phyloP scores from a whole-genome alignment of 2,113 vertebrate species.

The Crotalus helleri region DNA sequence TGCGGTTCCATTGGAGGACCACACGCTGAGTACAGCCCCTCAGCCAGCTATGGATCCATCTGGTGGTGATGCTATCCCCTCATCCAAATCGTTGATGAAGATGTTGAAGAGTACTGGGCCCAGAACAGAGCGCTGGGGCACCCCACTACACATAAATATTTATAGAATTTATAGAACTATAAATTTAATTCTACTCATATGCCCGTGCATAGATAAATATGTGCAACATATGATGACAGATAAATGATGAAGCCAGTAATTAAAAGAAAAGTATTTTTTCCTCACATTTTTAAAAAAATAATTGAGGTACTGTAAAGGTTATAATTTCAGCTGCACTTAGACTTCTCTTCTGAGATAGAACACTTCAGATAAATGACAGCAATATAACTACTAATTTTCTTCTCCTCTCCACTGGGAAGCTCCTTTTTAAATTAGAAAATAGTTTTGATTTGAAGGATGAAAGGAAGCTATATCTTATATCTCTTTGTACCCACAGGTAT shows the following conservation, averaged over 20 bases:
- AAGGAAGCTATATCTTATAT: background rate
- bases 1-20: too few relatives aligned
- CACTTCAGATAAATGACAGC: background rate
- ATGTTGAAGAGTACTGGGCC: too few relatives aligned
- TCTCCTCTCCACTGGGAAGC: background rate
- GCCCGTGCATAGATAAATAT: background rate
- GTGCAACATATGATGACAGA: background rate
- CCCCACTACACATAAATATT: too few relatives aligned
- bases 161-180: too few relatives aligned
- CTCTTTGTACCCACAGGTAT: background rate
- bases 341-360: background rate
- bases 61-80: too few relatives aligned
- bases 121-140: too few relatives aligned
- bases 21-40: too few relatives aligned
- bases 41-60: too few relatives aligned
- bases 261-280: background rate
- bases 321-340: background rate
- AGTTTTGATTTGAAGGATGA: background rate
- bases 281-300: background rate
- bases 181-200: background rate
- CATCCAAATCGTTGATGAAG: too few relatives aligned
- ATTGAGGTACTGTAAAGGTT: background rate
- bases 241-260: background rate
- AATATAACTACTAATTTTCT: background rate
- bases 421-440: background rate